Conservation (phyloP, 2,797 vertebrate genomes). For the Sorex maritimensis region DNA sequence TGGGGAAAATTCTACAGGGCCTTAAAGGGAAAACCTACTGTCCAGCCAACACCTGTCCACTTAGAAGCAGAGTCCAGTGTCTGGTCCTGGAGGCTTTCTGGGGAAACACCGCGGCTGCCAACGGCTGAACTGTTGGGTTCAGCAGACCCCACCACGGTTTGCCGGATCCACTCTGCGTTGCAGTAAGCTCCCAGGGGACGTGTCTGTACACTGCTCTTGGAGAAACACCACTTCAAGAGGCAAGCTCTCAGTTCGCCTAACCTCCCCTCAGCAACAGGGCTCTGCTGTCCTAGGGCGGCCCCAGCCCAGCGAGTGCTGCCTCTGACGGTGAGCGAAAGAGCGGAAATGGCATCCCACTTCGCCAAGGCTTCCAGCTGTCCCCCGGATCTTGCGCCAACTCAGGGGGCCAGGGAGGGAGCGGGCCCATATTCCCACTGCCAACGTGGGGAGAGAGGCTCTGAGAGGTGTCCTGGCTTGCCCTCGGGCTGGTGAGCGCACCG, state of each 20-base stretch:
- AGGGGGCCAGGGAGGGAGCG: not conserved
- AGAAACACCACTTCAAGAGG: not conserved
- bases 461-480: rapidly evolving
- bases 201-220: not conserved
- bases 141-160: not conserved
- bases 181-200: not conserved
- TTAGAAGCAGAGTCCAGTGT: too few relatives aligned
- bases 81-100: too few relatives aligned
- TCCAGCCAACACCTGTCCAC: too few relatives aligned
- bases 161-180: too few relatives aligned
- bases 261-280: not conserved
- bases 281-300: not conserved
- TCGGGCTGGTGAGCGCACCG: not conserved
- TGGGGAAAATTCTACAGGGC: too few relatives aligned
- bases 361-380: not conserved
- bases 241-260: not conserved
- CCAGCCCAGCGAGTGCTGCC: not conserved
- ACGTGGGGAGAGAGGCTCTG: not conserved
- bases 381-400: rapidly evolving
- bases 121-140: not conserved
- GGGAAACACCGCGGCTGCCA: too few relatives aligned
- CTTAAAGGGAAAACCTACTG: too few relatives aligned
- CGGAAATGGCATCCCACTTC: rapidly evolving
- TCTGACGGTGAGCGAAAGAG: not conserved
- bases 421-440: not conserved